Evolutionary conservation across 2,113 vertebrate species (phyloP), one percentile per base, ranked within the genome.

Genomic region (Tragelaphus imberbis): DNA sequence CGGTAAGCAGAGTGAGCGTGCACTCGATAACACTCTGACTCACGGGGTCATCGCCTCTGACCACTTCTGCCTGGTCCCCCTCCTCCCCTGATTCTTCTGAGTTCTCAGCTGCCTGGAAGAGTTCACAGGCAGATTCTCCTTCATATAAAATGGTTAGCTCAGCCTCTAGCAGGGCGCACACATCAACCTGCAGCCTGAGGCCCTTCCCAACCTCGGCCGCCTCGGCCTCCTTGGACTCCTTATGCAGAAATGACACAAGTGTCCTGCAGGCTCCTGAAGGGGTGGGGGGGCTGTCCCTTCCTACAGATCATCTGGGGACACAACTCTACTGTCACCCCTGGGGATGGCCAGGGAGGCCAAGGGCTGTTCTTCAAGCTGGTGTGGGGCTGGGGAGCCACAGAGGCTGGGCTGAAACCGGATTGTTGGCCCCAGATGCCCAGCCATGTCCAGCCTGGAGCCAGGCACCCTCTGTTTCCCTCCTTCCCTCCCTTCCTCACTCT

Each of bases 151-250:
- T 7, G 59, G 28, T 7, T 55, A 86, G 19, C 14, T 49, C 47
- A 47, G 53, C 11, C 15, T 21, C n/a, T 7, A 14, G 7, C 17
- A 21, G 25, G 16, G 16, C 3, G 2, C 2, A 33, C 80, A 14
- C 13, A 0, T 12, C 1, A 1, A 28, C 51, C 4, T 51, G 61
- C 40, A 3, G 7, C 36, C 40, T 7, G 6, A 55, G 77, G 63
- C 30, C 51, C 51, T 33, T 88, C 36, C 63, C 36, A 44, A 25
- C 19, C 80, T 82, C 3, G 1, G 49, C 30, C 49, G 10, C 30
- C 6, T 82, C 6, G 0, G 51, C 30, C 51, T 53, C n/a, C n/a
- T n/a, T n/a, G n/a, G n/a, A n/a, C n/a, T n/a, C 33, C 11, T 55
- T 12, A 23, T 1, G 33, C 30, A 55, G 51, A 82, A 82, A 82